phyloP scores from a whole-genome alignment of 2,888 invertebrate genomes.

The Abrostola triplasia region DNA sequence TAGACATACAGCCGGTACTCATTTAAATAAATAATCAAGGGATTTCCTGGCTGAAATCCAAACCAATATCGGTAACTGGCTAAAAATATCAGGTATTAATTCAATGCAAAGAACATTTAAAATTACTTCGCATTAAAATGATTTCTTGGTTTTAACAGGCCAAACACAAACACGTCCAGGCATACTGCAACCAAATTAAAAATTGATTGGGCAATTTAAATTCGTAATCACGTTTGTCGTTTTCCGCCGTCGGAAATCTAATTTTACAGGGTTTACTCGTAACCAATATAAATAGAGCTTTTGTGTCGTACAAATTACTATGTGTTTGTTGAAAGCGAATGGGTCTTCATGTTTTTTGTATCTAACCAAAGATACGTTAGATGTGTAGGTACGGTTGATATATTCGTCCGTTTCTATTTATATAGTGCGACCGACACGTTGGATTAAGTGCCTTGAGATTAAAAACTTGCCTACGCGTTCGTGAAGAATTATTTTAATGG shows the following conservation, averaged over 20 bases:
- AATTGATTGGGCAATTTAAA: slow-evolving; percentile 84
- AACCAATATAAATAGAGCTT: slow-evolving; percentile 62
- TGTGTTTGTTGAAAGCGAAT: slow-evolving; percentile 21
- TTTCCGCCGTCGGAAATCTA: slow-evolving; percentile 69
- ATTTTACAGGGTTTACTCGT: slow-evolving; percentile 62
- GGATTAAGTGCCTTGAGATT: slow-evolving; percentile 33
- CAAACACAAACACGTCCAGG: slow-evolving; percentile 52
- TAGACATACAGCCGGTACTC: no score
- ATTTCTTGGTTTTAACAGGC: slow-evolving; percentile 40
- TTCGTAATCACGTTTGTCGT: slow-evolving; percentile 78
- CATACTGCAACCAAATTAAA: slow-evolving; percentile 76
- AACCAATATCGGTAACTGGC: slow-evolving; percentile 23
- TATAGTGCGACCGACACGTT: slow-evolving; percentile 29
- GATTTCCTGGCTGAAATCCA: slow-evolving; percentile 34
- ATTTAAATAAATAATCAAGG: slow-evolving; percentile 16
- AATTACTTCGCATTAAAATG: slow-evolving; percentile 25
- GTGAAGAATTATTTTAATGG: slow-evolving; percentile 43
- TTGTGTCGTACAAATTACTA: slow-evolving; percentile 24
- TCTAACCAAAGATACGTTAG: slow-evolving; percentile 31
- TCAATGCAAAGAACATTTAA: slow-evolving; percentile 23
- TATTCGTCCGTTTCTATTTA: slow-evolving; percentile 50
- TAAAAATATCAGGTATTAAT: slow-evolving; percentile 20
- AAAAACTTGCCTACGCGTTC: slow-evolving; percentile 35
- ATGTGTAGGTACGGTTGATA: slow-evolving; percentile 36
- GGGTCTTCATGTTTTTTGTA: slow-evolving; percentile 38